Base-by-base conservation (phyloP, 92 coral and sea anemone species). In the Hydrozoanthus gracilis region DNA sequence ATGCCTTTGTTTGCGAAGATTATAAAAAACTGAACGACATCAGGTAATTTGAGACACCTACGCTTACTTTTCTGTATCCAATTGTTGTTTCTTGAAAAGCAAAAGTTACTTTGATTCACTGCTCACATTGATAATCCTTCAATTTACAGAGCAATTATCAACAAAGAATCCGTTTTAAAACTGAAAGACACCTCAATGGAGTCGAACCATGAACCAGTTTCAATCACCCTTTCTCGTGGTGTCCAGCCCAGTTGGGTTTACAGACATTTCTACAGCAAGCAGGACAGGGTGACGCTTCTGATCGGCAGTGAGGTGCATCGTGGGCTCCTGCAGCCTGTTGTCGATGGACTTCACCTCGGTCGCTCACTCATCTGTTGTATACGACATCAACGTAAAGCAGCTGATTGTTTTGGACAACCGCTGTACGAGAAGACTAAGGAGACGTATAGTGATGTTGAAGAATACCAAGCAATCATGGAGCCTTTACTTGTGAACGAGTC, bases 401-500 rank as follows among this genome's bases (percentile, higher is more conserved):
- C 83, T 4, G 83, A 84, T 18, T 83, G 92, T 50, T 96, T 95
- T 75, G 91, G 92, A 11, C 84, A 72, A 44, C 79, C 92, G 44
- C 87, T 84, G 76, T 58, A 73, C 88, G 64, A 72, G 35, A 87
- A 88, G 14, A 88, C 93, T 1, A 87, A 79, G 74, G 76, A 88
- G 56, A 82, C 71, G 44, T 96, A 96, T 77, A 64, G 82, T 44
- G 92, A 91, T 49, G 89, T 87, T 7, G 82, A 82, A 35, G 91
- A 96, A 4, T 96, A 96, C 66, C 92, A 90, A 75, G 87, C 86
- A 3, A 88, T 96, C 68, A 90, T 93, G 91, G 65, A 90, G 51
- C 99, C 99, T n/a, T 83, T 96, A 27, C 91, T 96, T 17, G 88
- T 70, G 76, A 88, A 87, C 67, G 99, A 96, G 73, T 91, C 98